A percentile compares a stretch with the other conserved stretches of the same genome.
phyloP scores from a whole-genome alignment of 1,140 invertebrate genomes.

The Danaus melanippus region DNA sequence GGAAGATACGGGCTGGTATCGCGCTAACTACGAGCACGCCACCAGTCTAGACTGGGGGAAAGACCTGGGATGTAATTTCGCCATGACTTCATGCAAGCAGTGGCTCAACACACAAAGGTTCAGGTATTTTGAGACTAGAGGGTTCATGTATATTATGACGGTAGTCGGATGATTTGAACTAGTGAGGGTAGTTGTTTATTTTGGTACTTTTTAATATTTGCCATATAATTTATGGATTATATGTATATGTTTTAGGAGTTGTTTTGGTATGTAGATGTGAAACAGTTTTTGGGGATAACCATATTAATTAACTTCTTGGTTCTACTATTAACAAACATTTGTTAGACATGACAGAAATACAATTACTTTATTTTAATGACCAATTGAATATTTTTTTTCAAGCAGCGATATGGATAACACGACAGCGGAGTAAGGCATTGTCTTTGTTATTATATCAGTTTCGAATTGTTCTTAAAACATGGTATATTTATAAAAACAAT shows the following conservation, averaged over 20 bases:
- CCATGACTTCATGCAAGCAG: conserved; percentile 94
- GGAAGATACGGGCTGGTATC: conserved; percentile 98
- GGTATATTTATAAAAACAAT: no score
- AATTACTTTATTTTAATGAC: no score
- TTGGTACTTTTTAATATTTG: no score
- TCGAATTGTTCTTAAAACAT: no score
- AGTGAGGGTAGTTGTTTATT: not conserved
- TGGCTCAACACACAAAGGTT: conserved; percentile 86
- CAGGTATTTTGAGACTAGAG: conserved; percentile 31
- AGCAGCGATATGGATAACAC: conserved; percentile 23
- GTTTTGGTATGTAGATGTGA: no score
- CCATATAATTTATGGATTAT: no score
- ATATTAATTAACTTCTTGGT: no score
- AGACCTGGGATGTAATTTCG: conserved; percentile 94
- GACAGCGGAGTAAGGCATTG: conserved; percentile 22
- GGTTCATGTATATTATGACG: not conserved
- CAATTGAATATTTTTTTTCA: conserved; percentile 24
- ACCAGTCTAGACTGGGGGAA: conserved; percentile 92
- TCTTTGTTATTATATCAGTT: not conserved
- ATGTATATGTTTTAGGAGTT: no score
- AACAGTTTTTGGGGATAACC: no score
- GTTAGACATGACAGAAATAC: no score
- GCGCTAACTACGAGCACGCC: conserved; percentile 91
- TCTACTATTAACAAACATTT: no score
- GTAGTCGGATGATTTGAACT: not conserved